Evolutionary conservation across 2,888 invertebrate species (phyloP).

Genomic region (Busseola fusca): DNA sequence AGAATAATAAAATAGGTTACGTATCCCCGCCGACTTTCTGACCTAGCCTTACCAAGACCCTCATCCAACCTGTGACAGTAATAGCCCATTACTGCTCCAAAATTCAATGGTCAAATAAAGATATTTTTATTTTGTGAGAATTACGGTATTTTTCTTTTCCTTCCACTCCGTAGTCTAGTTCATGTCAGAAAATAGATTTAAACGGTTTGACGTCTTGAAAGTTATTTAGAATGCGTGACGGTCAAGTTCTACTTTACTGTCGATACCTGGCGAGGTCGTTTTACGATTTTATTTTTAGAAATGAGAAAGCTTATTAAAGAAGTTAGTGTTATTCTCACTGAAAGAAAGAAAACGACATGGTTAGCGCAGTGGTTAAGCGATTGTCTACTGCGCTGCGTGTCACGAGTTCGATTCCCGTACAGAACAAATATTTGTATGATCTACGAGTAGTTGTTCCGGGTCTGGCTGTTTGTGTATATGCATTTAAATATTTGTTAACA

Average conservation of each 20-base stretch:
- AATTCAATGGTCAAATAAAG: constrained; percentile 64
- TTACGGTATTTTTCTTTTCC: constrained; percentile 24
- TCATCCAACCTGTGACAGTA: constrained; percentile 69
- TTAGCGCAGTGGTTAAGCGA: too few relatives aligned
- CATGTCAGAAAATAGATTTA: constrained; percentile 3
- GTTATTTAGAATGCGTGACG: constrained; percentile 24
- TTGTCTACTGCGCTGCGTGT: too few relatives aligned
- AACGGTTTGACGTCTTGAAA: constrained; percentile 1
- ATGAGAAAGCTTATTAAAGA: background rate
- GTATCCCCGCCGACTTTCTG: constrained; percentile 34
- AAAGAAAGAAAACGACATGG: background rate
- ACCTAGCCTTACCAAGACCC: constrained; percentile 60
- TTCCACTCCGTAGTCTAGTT: background rate
- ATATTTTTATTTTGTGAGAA: constrained; percentile 61
- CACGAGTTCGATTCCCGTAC: too few relatives aligned
- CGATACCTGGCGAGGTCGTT: background rate
- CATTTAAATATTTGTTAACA: too few relatives aligned
- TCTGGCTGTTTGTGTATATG: too few relatives aligned
- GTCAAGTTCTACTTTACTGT: background rate
- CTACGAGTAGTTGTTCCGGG: too few relatives aligned
- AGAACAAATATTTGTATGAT: too few relatives aligned
- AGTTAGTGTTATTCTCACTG: background rate
- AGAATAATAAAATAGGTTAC: background rate
- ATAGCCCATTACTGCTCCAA: constrained; percentile 66
- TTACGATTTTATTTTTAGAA: background rate